A percentile compares a stretch with the other conserved stretches of the same genome.
Evolutionary conservation across 2,113 vertebrate species (phyloP).

Genomic region (Malurus cyaneus): DNA sequence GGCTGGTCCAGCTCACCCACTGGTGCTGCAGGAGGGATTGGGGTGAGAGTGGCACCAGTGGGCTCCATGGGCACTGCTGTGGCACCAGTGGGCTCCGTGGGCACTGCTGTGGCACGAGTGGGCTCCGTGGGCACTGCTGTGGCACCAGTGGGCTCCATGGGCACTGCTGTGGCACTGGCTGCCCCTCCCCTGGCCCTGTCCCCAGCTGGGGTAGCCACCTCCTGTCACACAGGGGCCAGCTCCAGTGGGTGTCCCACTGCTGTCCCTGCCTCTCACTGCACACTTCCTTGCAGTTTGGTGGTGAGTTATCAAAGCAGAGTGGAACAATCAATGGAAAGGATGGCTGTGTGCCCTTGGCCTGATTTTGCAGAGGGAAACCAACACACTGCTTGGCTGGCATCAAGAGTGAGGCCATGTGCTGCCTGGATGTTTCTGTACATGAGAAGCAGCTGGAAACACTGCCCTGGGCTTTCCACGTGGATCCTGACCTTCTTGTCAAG

Average conservation of each 20-base stretch:
- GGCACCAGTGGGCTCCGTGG: neutral
- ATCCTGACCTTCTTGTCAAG: neutral
- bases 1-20: neutral
- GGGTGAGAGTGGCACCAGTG: accelerated
- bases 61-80: neutral
- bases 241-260: neutral
- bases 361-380: neutral
- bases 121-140: neutral
- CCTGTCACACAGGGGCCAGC: accelerated
- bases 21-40: accelerated
- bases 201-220: neutral
- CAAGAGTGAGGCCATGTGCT: neutral
- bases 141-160: neutral
- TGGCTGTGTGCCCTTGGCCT: constrained; percentile 28
- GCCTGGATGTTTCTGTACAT: neutral
- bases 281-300: neutral
- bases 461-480: neutral
- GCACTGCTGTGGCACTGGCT: neutral
- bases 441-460: constrained; percentile 23
- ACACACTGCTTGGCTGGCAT: neutral
- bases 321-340: neutral
- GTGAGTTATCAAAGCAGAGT: neutral
- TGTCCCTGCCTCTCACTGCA: neutral
- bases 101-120: neutral
- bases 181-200: neutral